Evolutionary conservation across 2,888 invertebrate genomes (phyloP), one percentile per base, ranked within the genome.

Genomic region (Cerastis rubricosa): DNA sequence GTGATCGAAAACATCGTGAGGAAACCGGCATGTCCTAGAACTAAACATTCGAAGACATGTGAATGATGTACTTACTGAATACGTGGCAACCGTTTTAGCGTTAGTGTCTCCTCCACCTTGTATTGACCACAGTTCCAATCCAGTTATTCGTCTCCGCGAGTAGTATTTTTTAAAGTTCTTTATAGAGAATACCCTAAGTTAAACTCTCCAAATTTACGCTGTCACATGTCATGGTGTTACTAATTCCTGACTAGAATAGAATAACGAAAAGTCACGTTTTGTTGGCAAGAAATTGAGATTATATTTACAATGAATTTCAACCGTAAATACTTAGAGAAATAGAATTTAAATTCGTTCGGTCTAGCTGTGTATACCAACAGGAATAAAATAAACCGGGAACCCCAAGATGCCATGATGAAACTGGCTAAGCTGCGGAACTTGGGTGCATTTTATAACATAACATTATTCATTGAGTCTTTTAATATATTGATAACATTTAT

Each of bases 391-490:
- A 61, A 35, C 22, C 1, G 35, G 7, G 35, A 35, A 25, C 61
- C 22, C 35, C 19, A 35, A 64, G 7, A n/a, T 7, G n/a, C 19
- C 59, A 35, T 29, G 12, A 14, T 19, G 64, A 43, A 43, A 5
- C 22, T 19, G 5, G 11, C 22, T 5, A 35, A 5, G 22, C 11
- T 11, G 8, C 11, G 12, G 47, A 49, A 73, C 19, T 35, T 17
- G 5, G 6, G 35, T 19, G 45, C 40, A 51, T 71, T 78, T 71
- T 51, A 79, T 54, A 66, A 57, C 45, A 64, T 54, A 57, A 71
- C 29, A 61, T 78, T 59, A 2, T 43, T 29, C 51, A 47, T n/a
- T 49, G 71, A 43, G 12, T 59, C 29, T 68, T 69, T 79, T 72
- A 35, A 66, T 66, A 70, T 35, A 80, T 47, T 59, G n/a, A 45